Evolutionary conservation across 2,888 invertebrate species (phyloP).

Genomic region (Cosmia pyralina): DNA sequence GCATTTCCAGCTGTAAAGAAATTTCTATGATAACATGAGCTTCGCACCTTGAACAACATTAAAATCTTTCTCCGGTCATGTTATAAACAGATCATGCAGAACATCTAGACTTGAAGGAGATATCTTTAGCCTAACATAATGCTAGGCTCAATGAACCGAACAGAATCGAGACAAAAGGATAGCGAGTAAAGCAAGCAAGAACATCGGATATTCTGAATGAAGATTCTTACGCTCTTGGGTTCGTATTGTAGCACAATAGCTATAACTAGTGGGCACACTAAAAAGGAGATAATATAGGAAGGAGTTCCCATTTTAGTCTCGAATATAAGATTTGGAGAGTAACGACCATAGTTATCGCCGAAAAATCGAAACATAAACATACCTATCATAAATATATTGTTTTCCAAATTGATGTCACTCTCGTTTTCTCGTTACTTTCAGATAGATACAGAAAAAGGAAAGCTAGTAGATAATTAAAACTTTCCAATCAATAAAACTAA

Average conservation of each 20-base stretch:
- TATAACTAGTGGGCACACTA: background rate
- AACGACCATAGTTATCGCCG: background rate
- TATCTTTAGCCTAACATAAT: conserved; percentile 9
- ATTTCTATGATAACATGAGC: background rate
- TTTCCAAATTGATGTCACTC: background rate
- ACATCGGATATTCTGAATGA: conserved; percentile 18
- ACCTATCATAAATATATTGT: no score
- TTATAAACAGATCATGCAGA: background rate
- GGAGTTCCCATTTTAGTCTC: background rate
- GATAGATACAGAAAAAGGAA: no score
- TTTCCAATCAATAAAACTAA: background rate
- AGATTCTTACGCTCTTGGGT: conserved; percentile 5
- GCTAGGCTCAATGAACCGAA: conserved; percentile 20
- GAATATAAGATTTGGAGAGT: no score
- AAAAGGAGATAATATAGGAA: background rate
- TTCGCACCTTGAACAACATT: background rate
- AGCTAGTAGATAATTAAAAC: background rate
- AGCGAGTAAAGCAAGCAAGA: conserved; percentile 8
- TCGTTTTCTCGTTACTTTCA: no score
- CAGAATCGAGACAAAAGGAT: conserved; percentile 17
- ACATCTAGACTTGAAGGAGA: conserved; percentile 1
- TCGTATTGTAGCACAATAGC: background rate
- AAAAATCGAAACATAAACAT: background rate
- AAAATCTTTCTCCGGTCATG: background rate
- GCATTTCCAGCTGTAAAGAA: background rate